Percentiles rank a stretch among this genome's conserved stretches.
Evolutionary conservation across 2,797 vertebrate species (phyloP).

Genomic region (Chiloscyllium punctatum): DNA sequence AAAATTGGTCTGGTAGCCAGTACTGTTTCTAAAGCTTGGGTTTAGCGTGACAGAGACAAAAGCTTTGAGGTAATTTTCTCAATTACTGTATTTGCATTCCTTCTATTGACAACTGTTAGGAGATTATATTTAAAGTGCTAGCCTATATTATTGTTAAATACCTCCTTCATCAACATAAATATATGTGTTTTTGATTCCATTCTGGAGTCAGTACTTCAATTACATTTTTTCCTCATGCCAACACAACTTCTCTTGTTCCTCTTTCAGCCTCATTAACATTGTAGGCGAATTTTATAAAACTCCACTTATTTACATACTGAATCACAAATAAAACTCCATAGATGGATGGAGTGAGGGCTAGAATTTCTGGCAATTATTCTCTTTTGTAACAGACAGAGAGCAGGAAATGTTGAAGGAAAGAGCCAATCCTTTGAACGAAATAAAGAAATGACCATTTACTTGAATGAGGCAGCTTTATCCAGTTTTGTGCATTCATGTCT

Average conservation of each 20-base stretch:
- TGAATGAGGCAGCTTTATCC: background rate
- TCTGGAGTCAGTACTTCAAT: constrained; percentile 3
- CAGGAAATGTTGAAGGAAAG: background rate
- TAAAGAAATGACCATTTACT: background rate
- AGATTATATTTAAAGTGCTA: background rate
- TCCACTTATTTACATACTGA: constrained; percentile 9
- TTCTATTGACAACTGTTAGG: constrained; percentile 18
- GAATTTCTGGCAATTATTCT: background rate
- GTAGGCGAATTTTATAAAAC: background rate
- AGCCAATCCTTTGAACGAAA: too few relatives aligned
- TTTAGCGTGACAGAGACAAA: constrained; percentile 3
- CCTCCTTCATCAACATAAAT: background rate
- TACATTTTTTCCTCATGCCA: constrained; percentile 18
- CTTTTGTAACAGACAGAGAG: background rate
- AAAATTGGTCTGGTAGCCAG: constrained; percentile 4
- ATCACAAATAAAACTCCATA: background rate
- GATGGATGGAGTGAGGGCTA: background rate
- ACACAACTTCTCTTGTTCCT: constrained; percentile 6
- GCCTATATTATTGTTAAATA: constrained; percentile 20
- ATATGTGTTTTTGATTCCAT: background rate
- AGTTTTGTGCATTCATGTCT: background rate
- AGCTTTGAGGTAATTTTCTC: constrained; percentile 6
- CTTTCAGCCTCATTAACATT: background rate
- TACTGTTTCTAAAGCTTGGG: background rate
- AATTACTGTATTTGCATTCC: constrained; percentile 25